Evolutionary conservation across 1,140 invertebrate species (phyloP).

Genomic region (Drosophila pseudoananassae): DNA sequence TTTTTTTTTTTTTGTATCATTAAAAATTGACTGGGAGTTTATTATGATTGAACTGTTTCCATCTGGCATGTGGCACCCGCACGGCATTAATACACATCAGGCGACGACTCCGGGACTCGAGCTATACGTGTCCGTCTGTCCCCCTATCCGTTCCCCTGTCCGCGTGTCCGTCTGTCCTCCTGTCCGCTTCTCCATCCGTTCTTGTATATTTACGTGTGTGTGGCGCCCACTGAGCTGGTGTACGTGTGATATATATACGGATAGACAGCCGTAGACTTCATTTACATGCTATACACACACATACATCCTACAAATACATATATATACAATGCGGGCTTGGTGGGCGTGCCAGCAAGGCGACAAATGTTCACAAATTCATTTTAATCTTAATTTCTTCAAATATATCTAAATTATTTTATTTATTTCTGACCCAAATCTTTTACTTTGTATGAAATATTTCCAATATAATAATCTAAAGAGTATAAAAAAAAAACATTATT

Average conservation of each 20-base stretch:
- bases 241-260: constrained; percentile 1
- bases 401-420: no score
- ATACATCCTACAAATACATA: no score
- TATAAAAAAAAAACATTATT: no score
- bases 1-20: constrained; percentile 43
- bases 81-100: constrained; percentile 66
- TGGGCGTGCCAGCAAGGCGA: constrained; percentile 4
- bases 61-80: constrained; percentile 65
- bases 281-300: constrained; percentile 49
- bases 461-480: no score
- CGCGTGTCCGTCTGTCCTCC: not conserved
- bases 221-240: not conserved
- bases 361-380: not conserved
- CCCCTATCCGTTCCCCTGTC: not conserved
- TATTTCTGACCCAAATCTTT: no score
- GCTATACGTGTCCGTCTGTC: constrained; percentile 14
- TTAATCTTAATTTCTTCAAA: no score
- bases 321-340: no score
- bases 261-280: constrained; percentile 40
- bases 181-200: not conserved
- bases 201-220: not conserved
- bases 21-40: constrained; percentile 69
- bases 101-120: constrained; percentile 6
- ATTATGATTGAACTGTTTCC: constrained; percentile 77
- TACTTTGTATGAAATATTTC: no score